Evolutionary conservation across 2,888 invertebrate species (phyloP), one percentile per base, ranked within the genome.

Genomic region (Plagodis dolabraria): DNA sequence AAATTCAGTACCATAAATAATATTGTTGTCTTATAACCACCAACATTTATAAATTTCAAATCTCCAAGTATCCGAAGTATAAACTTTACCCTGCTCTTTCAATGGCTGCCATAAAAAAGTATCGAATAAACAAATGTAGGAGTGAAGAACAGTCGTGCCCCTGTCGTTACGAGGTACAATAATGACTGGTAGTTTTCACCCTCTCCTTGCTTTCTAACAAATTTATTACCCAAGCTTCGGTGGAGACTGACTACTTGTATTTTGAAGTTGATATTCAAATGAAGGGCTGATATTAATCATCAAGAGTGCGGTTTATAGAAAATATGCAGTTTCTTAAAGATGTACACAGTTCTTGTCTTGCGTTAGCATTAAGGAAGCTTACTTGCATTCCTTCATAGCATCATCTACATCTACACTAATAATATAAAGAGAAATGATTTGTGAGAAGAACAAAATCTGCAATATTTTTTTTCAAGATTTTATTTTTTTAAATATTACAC

Each of bases 161-260:
- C 57, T 48, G 58, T 22, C 56, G 52, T 60, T 53, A 48, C 40
- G 55, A 52, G 56, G 64, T 63, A 68, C 64, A 57, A 50, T 66
- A 66, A 82, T 87, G 87, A 87, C 87, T 86, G 65, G 85, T 82
- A 77, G 78, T 80, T 85, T 82, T 77, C 78, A 74, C 86, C 86
- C 85, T 67, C 72, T 68, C 78, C 67, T 65, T 65, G 64, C 68
- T 53, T 61, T 56, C 60, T 79, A 75, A 79, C 77, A 72, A 79
- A 82, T 83, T 83, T 84, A 85, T 84, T 79, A 73, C 71, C 71
- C 64, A 63, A 57, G 57, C 62, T 51, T 59, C 60, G 58, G 57
- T 33, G 56, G 57, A 64, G 59, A 63, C 53, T 49, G 46, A 63
- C 60, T 52, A 60, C 47, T 60, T 60, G 33, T 48, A 46, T 52